phyloP scores from a whole-genome alignment of 2,888 invertebrate genomes.

The Carabus problematicus region DNA sequence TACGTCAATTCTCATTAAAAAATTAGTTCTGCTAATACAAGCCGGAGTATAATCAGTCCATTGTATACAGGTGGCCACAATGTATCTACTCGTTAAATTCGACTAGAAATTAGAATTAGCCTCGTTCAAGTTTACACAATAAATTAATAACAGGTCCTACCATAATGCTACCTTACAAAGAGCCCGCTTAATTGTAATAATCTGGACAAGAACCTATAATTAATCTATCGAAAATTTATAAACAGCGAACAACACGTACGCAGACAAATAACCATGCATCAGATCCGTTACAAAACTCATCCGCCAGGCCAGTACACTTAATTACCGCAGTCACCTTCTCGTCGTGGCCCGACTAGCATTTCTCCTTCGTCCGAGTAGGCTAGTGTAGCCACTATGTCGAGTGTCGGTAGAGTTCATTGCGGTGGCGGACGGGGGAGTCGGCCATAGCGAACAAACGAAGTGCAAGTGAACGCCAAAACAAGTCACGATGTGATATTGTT shows the following conservation, averaged over 20 bases:
- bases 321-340: slow-evolving; percentile 21
- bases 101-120: slow-evolving; percentile 17
- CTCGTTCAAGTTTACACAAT: slow-evolving; percentile 29
- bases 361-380: neutral
- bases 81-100: no score
- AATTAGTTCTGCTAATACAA: no score
- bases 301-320: slow-evolving; percentile 2
- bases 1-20: no score
- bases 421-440: slow-evolving; percentile 19
- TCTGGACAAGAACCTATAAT: slow-evolving; percentile 32
- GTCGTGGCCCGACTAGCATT: neutral
- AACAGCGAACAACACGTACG: slow-evolving; percentile 17
- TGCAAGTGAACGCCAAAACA: slow-evolving; percentile 38
- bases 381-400: slow-evolving; percentile 5
- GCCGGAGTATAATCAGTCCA: no score
- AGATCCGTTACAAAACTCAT: slow-evolving; percentile 25
- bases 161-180: slow-evolving; percentile 28
- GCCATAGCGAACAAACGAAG: neutral
- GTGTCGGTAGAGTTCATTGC: neutral
- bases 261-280: neutral
- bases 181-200: slow-evolving; percentile 29
- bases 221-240: slow-evolving; percentile 34
- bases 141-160: slow-evolving; percentile 31
- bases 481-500: slow-evolving; percentile 49
- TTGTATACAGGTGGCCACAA: no score